Percentiles rank a stretch among this genome's conserved stretches.
These are phyloP conservation scores for Helicorthomorpha holstii DNA, from an alignment of 1,140 invertebrate genomes.

Conservation along the genomic window DNA sequence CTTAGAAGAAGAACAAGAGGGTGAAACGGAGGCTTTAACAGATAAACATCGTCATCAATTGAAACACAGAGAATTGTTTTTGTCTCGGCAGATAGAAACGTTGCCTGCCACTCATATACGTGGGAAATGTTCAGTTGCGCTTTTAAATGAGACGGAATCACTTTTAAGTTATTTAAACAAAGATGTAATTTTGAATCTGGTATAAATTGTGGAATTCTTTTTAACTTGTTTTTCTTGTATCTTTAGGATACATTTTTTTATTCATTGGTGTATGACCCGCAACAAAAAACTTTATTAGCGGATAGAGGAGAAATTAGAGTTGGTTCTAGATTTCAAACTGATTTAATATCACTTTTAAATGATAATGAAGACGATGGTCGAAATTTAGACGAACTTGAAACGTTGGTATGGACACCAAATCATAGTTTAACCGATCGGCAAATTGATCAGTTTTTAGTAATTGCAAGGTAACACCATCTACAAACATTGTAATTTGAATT, in stretches of 20 bases:
- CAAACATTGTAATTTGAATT: too few species aligned
- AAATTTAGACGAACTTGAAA: slow-evolving; percentile 63
- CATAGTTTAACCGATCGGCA: slow-evolving; percentile 81
- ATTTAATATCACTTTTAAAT: slow-evolving; percentile 28
- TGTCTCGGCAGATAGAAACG: slow-evolving; percentile 94
- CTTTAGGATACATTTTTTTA: slow-evolving; percentile 94
- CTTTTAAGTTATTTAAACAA: slow-evolving; percentile 88
- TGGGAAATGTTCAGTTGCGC: slow-evolving; percentile 94
- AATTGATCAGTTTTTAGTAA: slow-evolving; percentile 96
- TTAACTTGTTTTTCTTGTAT: slow-evolving; percentile 21
- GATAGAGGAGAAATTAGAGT: slow-evolving; percentile 94
- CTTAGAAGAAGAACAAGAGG: slow-evolving; percentile 9
- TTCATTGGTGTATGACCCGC: slow-evolving; percentile 96
- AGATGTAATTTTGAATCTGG: slow-evolving; percentile 43
- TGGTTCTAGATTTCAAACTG: slow-evolving; percentile 91
- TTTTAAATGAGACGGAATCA: slow-evolving; percentile 96
- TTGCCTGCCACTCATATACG: slow-evolving; percentile 95
- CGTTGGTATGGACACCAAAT: slow-evolving; percentile 80
- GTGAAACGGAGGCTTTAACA: slow-evolving; percentile 26
- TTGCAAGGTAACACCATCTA: slow-evolving; percentile 47
- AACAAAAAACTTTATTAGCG: slow-evolving; percentile 93
- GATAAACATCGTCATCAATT: slow-evolving; percentile 79
- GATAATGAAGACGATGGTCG: slow-evolving; percentile 51
- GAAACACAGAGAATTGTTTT: slow-evolving; percentile 93
- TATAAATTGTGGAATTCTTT: not conserved